These are phyloP conservation scores for Drosophila stalkeri DNA, from an alignment of 2,888 invertebrate species.

Conservation along the genomic window DNA sequence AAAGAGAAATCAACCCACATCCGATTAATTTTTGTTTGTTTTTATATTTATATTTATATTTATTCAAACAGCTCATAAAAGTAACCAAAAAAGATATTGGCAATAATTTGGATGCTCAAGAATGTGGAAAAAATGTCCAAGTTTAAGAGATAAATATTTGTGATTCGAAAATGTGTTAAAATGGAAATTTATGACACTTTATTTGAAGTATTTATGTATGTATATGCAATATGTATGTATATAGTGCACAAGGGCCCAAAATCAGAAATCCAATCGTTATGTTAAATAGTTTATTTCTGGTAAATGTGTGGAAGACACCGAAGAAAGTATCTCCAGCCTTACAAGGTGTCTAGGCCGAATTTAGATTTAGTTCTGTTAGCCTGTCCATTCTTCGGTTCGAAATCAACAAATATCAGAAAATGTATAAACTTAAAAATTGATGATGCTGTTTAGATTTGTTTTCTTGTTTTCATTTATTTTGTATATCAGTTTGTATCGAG, in stretches of 20 bases:
- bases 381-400: neutral
- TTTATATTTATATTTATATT: neutral
- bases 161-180: conserved; percentile 1
- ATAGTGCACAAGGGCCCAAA: neutral
- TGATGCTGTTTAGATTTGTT: no score
- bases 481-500: no score
- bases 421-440: no score
- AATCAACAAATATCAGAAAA: no score
- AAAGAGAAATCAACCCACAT: conserved; percentile 16
- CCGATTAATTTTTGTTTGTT: neutral
- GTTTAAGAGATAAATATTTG: neutral
- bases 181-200: neutral
- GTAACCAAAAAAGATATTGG: neutral
- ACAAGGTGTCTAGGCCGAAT: neutral
- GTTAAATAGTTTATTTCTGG: neutral
- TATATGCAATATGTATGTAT: neutral
- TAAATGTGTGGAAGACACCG: neutral
- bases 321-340: neutral
- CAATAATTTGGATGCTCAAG: neutral
- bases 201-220: neutral
- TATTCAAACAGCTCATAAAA: neutral
- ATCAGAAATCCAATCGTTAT: neutral
- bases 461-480: no score
- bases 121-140: conserved; percentile 2
- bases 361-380: neutral